These are phyloP conservation scores for Cercocebus atys DNA, from an alignment of 2,113 vertebrate genomes.

Conservation along the genomic window DNA sequence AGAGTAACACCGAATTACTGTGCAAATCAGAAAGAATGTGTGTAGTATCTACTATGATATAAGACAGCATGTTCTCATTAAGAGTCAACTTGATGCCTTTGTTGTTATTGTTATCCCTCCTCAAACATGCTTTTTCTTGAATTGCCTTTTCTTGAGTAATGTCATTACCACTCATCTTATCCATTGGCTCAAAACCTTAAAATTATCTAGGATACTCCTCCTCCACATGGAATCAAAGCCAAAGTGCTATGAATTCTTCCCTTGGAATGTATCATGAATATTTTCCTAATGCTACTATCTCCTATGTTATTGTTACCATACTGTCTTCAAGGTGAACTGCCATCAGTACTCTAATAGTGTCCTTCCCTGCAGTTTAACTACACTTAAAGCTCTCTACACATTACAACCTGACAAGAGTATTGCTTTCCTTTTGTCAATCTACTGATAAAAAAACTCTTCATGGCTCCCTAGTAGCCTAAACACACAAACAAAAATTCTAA, in stretches of 20 bases:
- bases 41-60: background rate
- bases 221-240: background rate
- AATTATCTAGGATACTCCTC: background rate
- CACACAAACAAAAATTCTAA: background rate
- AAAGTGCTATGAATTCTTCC: background rate
- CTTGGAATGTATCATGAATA: background rate
- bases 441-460: background rate
- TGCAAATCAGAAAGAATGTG: background rate
- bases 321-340: background rate
- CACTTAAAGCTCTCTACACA: background rate
- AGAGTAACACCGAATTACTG: background rate
- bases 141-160: background rate
- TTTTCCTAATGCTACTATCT: background rate
- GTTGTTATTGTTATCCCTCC: background rate
- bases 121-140: background rate
- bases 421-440: background rate
- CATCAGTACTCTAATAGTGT: background rate
- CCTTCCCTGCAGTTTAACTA: background rate
- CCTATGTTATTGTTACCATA: background rate
- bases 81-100: background rate
- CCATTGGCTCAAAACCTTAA: background rate
- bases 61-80: background rate
- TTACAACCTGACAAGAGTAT: background rate
- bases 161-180: background rate
- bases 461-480: background rate